Evolutionary conservation across 1,140 invertebrate species (phyloP), one percentile per base, ranked within the genome.

Genomic region (Stegodyphus dumicola): DNA sequence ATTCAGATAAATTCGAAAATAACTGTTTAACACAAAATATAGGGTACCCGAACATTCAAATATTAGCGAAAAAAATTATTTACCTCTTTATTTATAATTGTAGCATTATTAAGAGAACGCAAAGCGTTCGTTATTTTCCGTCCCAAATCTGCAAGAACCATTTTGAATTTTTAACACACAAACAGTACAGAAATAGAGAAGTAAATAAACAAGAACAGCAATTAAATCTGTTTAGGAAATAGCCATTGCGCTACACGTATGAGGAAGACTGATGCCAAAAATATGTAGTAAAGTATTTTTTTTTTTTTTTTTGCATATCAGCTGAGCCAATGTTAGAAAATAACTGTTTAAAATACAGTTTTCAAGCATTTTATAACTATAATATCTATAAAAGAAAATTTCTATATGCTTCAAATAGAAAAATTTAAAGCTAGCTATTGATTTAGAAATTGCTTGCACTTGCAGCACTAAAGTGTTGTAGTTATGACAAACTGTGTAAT

Each of bases 141-240:
- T 90, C 99, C 99, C 91, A 99, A 94, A 93, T 99, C 98, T 89
- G 98, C 99, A 93, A 99, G 97, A 91, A 99, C 99, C 99, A 99
- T 99, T 90, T 93, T 96, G 77, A 77, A 56, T 48, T 15, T 67
- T 66, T 75, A 49, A 53, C 9, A 7, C 15, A 7, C n/a, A 67
- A 7, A 9, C 7, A 67, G 7, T 9, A 60, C 9, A 67, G 65
- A 18, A 67, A 67, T 67, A 67, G 7, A 15, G 11, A 67, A 17
- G 9, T 67, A n/a, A 48, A 73, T 54, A 51, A 75, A 17, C 6
- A 56, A 13, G 0, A 75, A 75, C 53, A 75, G 49, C 69, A 66
- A 15, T 33, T 17, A 67, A 67, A 67, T n/a, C 17, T 67, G 33
- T 33, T 33, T 67, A 67, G 2, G 65, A 67, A 67, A 67, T n/a